Conservation (phyloP, 2,113 vertebrate genomes). For the Mastomys coucha region DNA sequence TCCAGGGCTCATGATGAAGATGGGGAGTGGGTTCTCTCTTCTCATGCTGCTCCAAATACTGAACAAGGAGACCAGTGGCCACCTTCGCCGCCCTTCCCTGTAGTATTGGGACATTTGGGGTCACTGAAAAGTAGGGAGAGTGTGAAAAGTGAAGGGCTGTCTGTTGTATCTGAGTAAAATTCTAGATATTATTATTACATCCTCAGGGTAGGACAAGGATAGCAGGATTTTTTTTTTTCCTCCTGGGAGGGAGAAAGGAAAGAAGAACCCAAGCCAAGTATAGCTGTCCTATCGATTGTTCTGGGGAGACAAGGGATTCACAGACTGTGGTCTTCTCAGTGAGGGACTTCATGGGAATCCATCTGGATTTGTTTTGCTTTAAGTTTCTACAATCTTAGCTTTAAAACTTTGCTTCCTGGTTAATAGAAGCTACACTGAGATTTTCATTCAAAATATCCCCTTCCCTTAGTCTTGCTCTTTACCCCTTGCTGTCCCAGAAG, state of each 20-base stretch:
- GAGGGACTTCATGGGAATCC: neutral
- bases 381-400: neutral
- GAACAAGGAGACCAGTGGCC: neutral
- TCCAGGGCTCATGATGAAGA: neutral
- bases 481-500: neutral
- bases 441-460: neutral
- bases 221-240: rapidly evolving
- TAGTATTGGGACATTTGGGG: neutral
- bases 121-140: neutral
- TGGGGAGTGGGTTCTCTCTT: rapidly evolving
- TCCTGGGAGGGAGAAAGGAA: neutral
- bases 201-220: neutral
- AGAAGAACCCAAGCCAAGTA: rapidly evolving
- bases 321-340: neutral
- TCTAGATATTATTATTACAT: neutral
- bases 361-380: neutral
- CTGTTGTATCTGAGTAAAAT: too few relatives aligned
- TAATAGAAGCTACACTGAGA: neutral
- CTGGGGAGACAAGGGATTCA: rapidly evolving
- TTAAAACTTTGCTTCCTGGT: neutral
- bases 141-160: rapidly evolving
- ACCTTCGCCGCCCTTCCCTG: too few relatives aligned
- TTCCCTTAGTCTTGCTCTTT: neutral
- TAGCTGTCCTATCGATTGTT: too few relatives aligned
- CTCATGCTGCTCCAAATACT: rapidly evolving